These are phyloP conservation scores for Promerops cafer DNA, from an alignment of 2,113 vertebrate species.

Conservation along the genomic window DNA sequence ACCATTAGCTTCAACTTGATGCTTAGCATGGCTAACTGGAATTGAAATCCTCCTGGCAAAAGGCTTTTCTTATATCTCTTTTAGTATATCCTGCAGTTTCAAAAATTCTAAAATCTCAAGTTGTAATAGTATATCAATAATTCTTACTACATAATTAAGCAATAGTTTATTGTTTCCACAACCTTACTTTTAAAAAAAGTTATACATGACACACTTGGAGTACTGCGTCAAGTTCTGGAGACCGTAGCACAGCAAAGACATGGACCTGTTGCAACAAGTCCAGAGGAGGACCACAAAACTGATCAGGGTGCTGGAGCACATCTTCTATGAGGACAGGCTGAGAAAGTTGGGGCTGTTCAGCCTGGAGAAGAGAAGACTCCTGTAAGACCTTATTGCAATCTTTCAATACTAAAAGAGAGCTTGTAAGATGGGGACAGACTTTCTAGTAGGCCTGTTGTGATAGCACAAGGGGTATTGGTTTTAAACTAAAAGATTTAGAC, in stretches of 20 bases:
- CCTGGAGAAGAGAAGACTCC: background rate
- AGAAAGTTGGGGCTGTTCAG: background rate
- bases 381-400: background rate
- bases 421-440: background rate
- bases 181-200: background rate
- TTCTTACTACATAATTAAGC: background rate
- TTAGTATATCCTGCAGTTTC: background rate
- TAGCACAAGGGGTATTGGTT: background rate
- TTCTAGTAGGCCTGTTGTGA: background rate
- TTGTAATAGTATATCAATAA: background rate
- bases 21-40: background rate
- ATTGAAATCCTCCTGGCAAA: background rate
- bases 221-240: fast-evolving
- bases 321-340: background rate
- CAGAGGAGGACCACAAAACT: background rate
- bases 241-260: background rate
- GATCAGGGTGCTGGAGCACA: background rate
- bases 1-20: background rate
- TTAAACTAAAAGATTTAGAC: background rate
- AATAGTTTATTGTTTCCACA: background rate
- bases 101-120: background rate
- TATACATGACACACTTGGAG: background rate
- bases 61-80: background rate
- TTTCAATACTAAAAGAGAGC: background rate
- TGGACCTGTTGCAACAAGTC: background rate